Evolutionary conservation across 2,797 vertebrate species (phyloP), one percentile per base, ranked within the genome.

Genomic region (Sebastes paucispinis): DNA sequence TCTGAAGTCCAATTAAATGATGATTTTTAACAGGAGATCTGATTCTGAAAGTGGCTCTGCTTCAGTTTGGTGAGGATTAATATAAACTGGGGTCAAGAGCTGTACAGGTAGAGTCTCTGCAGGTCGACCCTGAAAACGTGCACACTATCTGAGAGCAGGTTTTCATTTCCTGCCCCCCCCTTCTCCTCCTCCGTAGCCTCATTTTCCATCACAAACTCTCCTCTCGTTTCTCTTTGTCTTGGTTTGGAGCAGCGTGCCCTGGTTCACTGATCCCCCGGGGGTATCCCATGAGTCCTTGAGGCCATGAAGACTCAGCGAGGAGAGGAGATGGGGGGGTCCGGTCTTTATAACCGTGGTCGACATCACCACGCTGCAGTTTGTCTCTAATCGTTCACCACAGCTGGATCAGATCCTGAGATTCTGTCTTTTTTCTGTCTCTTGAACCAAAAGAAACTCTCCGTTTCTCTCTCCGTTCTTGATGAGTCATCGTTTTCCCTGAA

Each of bases 201-300:
- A 73, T 82, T 82, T 85, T 80, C 82, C 80, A 47, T 71, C 79
- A 65, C 72, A 77, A 85, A 80, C 65, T 79, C 43, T 3, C 13
- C 36, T 22, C 2, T 34, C 32, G 10, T 36, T 77, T 52, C 24
- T 2, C 75, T 72, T 69, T 54, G 57, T 75, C 68, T 52, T 58
- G 77, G 31, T 68, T 72, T 32, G 1, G 57, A 71, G 73, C 74
- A 20, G 31, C 13, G 5, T 57, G 73, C 31, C 69, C 79, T 79
- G 73, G 29, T 68, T 76, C 72, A 52, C 31, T 25, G 69, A 58
- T 75, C 69, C 75, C 67, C 14, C 0, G 43, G 69, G 58, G 69
- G 60, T 39, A 24, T 73, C 58, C 77, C 69, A 64, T 70, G 69
- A 65, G 79, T 63, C 75, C 73, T 84, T 25, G 58, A 77, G 74